Percentiles rank a stretch among this genome's conserved stretches.
Conservation (phyloP, 2,888 invertebrate species). For the Trichogramma dendrolimi region DNA sequence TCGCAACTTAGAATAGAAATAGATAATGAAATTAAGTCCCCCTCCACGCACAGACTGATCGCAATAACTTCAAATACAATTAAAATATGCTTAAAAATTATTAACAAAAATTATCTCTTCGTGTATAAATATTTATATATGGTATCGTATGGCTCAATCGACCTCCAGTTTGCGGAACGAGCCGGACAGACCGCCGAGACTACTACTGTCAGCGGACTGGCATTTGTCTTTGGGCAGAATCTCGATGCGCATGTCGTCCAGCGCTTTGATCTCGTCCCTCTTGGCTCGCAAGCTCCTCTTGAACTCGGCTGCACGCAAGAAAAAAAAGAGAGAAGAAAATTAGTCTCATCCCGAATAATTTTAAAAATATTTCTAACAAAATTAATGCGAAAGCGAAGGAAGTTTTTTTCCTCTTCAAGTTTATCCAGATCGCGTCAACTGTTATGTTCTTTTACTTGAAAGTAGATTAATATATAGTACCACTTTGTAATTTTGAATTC, state of each 20-base stretch:
- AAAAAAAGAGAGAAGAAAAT: conserved; percentile 13
- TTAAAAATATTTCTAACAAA: neutral
- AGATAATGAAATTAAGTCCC: too few species aligned
- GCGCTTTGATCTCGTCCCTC: conserved; percentile 63
- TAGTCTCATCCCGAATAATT: neutral
- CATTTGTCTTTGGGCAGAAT: conserved; percentile 56
- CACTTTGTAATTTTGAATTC: too few species aligned
- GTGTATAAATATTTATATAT: too few species aligned
- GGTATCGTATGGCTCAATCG: conserved; percentile 57
- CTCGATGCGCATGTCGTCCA: conserved; percentile 75
- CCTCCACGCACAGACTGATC: neutral
- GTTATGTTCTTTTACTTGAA: too few species aligned
- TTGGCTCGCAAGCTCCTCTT: conserved; percentile 63
- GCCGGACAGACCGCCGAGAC: conserved; percentile 72
- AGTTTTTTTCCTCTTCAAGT: neutral
- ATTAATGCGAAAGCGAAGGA: neutral
- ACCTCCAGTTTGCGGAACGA: conserved; percentile 81
- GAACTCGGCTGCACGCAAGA: conserved; percentile 48
- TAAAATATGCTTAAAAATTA: neutral
- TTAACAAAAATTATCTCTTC: neutral
- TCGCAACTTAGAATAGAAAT: too few species aligned
- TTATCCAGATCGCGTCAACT: too few species aligned
- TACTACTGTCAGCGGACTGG: conserved; percentile 63
- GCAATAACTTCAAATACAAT: neutral
- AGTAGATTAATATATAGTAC: too few species aligned